Base-by-base conservation (phyloP, 1,140 invertebrate species). In the Piezodorus guildinii region DNA sequence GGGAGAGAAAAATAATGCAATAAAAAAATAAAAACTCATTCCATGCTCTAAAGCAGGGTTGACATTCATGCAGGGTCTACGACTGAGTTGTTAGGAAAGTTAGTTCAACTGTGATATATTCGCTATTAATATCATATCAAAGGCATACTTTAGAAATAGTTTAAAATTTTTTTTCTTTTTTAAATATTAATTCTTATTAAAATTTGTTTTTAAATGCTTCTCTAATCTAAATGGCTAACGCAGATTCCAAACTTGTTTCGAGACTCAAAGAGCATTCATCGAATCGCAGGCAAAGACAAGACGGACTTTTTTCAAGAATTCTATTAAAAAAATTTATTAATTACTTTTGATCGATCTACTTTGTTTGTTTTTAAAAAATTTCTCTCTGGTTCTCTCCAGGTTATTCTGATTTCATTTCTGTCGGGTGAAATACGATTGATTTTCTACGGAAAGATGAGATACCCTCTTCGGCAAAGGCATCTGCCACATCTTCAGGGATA, bases 181-280 rank as follows among this genome's bases (percentile, higher is more conserved):
- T 39, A 39, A n/a, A n/a, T n/a, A n/a, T n/a, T n/a, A n/a, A n/a
- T 39, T 6, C 34, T 10, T 39, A 39, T 4, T 10, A 39, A 39
- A 1, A 39, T n/a, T 39, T 39, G 34, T 10, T 39, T 39, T 23
- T n/a, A n/a, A n/a, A 56, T 56, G 52, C 52, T 25, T 21, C 23
- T 23, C 52, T 56, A 56, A 25, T 23, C 52, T 56, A 56, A n/a
- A 56, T 21, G 23, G 12, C 17, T 15, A 56, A 56, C 27, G 52
- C 52, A 23, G n/a, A 9, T 56, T 56, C 3, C 52, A 23, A 56
- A 23, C 23, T 10, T 49, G 8, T 49, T 2, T 49, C 21, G n/a
- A 49, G 46, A 21, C 8, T 17, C 46, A 49, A 49, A 21, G n/a
- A n/a, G 46, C 46, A 49, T 39, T 39, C 34, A 39, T 39, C 12